Evolutionary conservation across 2,888 invertebrate species (phyloP).

Genomic region (Philereme transversata): DNA sequence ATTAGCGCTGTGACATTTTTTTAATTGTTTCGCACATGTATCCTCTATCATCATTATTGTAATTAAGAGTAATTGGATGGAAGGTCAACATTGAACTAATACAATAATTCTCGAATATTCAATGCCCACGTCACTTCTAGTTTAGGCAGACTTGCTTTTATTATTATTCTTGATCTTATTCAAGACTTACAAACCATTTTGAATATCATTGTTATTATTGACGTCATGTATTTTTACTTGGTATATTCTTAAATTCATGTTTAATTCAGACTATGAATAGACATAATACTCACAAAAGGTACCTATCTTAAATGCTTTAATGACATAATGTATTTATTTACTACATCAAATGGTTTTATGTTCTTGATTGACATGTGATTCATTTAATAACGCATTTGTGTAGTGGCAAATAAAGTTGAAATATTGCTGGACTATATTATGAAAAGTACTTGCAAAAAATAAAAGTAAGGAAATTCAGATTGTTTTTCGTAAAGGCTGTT

Average conservation of each 20-base stretch:
- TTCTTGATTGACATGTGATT: background rate
- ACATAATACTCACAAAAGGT: background rate
- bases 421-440: too few species aligned
- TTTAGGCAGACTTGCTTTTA: background rate
- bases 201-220: too few species aligned
- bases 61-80: conserved; percentile 33
- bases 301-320: background rate
- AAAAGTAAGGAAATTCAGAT: background rate
- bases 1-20: conserved; percentile 35
- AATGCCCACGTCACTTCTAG: background rate
- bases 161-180: background rate
- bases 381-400: background rate
- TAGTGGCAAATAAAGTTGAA: background rate
- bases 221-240: too few species aligned
- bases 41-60: conserved; percentile 38
- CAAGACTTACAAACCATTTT: background rate
- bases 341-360: background rate
- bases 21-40: conserved; percentile 52
- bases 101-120: conserved; percentile 11
- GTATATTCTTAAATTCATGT: too few species aligned
- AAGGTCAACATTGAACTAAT: conserved; percentile 31
- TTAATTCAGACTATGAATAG: too few species aligned
- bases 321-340: background rate
- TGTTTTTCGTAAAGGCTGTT: too few species aligned
- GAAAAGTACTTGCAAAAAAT: background rate